These are phyloP conservation scores for Naso thynnoides DNA, from an alignment of 2,797 vertebrate genomes.

Conservation along the genomic window DNA sequence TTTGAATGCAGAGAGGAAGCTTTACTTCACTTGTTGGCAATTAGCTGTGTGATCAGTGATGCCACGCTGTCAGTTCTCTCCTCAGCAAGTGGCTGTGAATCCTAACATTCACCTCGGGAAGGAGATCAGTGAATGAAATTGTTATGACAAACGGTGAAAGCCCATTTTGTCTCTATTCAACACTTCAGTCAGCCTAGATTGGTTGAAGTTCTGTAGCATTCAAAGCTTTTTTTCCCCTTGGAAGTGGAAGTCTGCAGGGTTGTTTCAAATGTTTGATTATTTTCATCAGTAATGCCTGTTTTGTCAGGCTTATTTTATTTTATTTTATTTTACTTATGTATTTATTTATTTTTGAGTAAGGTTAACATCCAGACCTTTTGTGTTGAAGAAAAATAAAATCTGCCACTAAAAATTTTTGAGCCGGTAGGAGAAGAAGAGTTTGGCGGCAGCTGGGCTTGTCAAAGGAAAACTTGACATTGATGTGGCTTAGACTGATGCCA, in stretches of 20 bases:
- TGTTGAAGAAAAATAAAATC: constrained; percentile 40
- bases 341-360: not conserved
- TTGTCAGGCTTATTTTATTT: constrained; percentile 1
- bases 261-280: constrained; percentile 28
- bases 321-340: no score
- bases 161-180: not conserved
- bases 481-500: constrained; percentile 55
- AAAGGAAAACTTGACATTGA: constrained; percentile 43
- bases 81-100: constrained; percentile 7
- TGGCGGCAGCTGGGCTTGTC: constrained; percentile 35
- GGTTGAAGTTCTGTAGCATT: not conserved
- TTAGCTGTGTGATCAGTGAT: constrained; percentile 28
- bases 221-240: not conserved
- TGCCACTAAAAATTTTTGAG: constrained; percentile 28
- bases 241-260: constrained; percentile 12
- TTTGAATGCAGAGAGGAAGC: constrained; percentile 8
- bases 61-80: constrained; percentile 1
- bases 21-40: not conserved
- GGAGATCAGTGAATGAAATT: constrained; percentile 21
- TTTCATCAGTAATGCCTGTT: constrained; percentile 42
- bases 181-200: not conserved
- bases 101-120: constrained; percentile 12
- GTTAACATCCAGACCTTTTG: constrained; percentile 30
- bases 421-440: constrained; percentile 12
- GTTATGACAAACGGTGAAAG: constrained; percentile 7